These are phyloP conservation scores for Rattus norvegicus DNA, from an alignment of 2,113 vertebrate species.

Conservation along the genomic window GRCr8 NC_086035.1:35811501-35812000, in stretches of 20 bases:
- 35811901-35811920: too few species aligned
- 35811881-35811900: too few species aligned
- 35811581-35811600: not conserved
- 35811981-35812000: too few species aligned
- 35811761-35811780: slow-evolving; percentile 22
- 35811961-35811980: too few species aligned
- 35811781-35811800: too few species aligned
- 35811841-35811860: too few species aligned
- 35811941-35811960: too few species aligned
- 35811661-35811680: not conserved
- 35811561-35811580: not conserved
- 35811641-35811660: not conserved
- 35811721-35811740: not conserved
- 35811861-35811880: too few species aligned
- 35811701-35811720: not conserved
- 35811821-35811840: too few species aligned
- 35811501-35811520: not conserved
- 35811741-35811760: slow-evolving; percentile 50
- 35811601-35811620: not conserved
- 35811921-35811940: too few species aligned
- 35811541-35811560: not conserved
- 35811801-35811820: too few species aligned
- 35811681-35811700: not conserved
- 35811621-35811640: not conserved
- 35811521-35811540: not conserved